phyloP scores from a whole-genome alignment of 2,113 vertebrate species.

The Pardalotus punctatus region DNA sequence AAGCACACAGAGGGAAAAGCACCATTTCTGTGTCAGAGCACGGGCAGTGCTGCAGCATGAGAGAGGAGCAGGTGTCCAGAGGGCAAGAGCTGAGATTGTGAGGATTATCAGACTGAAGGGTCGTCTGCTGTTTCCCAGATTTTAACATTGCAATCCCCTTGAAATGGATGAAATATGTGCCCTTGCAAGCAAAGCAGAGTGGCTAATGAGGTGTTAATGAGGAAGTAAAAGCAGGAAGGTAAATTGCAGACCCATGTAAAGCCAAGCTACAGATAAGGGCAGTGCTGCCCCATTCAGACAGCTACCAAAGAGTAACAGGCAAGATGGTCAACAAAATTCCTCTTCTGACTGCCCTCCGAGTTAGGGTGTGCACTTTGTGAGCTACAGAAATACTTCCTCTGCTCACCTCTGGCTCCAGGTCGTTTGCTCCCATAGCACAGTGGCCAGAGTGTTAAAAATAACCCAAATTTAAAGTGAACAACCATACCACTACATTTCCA shows the following conservation, averaged over 20 bases:
- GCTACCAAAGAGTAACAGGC: neutral
- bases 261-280: too few relatives aligned
- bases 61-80: neutral
- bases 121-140: accelerated
- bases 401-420: neutral
- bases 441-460: neutral
- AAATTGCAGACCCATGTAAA: neutral
- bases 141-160: accelerated
- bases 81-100: neutral
- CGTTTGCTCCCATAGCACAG: neutral
- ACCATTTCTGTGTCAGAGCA: neutral
- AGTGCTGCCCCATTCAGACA: neutral
- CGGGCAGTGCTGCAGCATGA: neutral
- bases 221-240: neutral
- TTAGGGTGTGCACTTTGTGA: neutral
- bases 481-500: neutral
- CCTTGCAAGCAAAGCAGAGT: neutral
- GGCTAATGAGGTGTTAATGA: neutral
- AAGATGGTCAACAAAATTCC: neutral
- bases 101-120: neutral
- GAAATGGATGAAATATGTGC: neutral
- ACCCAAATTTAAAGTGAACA: neutral
- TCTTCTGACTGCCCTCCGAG: neutral
- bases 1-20: neutral
- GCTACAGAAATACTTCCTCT: neutral